Conservation (phyloP, 2,113 vertebrate species). For the Megaleporinus macrocephalus region DNA sequence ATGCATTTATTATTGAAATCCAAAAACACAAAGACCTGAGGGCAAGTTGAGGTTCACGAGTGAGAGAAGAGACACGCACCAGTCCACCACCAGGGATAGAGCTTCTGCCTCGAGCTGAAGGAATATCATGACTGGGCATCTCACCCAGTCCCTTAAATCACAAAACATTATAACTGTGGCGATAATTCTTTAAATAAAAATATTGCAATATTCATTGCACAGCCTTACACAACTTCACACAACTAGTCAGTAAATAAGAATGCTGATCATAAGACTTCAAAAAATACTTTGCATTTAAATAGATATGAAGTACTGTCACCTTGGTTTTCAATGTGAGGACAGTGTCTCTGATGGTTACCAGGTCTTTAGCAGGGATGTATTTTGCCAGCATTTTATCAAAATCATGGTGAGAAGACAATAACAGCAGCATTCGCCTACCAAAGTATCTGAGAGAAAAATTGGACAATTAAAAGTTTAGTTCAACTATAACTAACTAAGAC, state of each 20-base stretch:
- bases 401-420: slow-evolving; percentile 85
- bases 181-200: background rate
- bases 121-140: slow-evolving; percentile 84
- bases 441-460: slow-evolving; percentile 79
- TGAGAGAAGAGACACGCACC: slow-evolving; percentile 83
- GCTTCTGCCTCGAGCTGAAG: slow-evolving; percentile 86
- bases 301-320: slow-evolving; percentile 69
- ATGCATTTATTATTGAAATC: background rate
- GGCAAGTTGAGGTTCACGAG: slow-evolving; percentile 76
- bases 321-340: slow-evolving; percentile 86
- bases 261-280: background rate
- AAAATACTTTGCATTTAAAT: background rate
- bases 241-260: too few relatives aligned
- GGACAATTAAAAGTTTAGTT: background rate
- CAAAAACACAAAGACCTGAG: slow-evolving; percentile 75
- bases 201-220: background rate
- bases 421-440: slow-evolving; percentile 89
- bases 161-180: slow-evolving; percentile 1
- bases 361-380: slow-evolving; percentile 84
- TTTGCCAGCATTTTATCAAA: slow-evolving; percentile 91
- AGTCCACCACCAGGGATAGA: slow-evolving; percentile 80
- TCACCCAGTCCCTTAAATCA: slow-evolving; percentile 87
- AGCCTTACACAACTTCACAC: too few relatives aligned
- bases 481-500: background rate
- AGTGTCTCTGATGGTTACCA: slow-evolving; percentile 84